Evolutionary conservation across 2,797 vertebrate genomes (phyloP), one percentile per base, ranked within the genome.

Genomic region (Falco biarmicus): DNA sequence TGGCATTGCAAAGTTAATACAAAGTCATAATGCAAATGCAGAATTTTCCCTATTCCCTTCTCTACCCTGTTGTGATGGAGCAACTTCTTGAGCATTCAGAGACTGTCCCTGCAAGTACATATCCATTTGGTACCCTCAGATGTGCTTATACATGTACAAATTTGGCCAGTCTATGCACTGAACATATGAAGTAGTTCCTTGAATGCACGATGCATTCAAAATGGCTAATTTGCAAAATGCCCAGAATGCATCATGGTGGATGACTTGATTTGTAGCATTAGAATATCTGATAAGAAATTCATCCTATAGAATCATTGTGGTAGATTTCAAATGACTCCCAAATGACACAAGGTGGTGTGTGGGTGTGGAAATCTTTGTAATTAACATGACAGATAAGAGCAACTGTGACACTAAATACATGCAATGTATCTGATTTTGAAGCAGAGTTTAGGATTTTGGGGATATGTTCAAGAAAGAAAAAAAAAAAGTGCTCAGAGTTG

Each of bases 401-500:
- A 93, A 75, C 90, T 64, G 61, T 93, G 65, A 88, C 54, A 61
- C 45, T 51, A 89, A 93, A 80, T 93, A 93, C 95, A 80, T 48
- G 69, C 0, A 1, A 66, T 76, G 34, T 84, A 80, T 94, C 94
- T 95, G 93, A 96, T 96, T 96, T 94, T 93, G 65, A 95, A 96
- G 70, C 54, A 74, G 50, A 69, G 32, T 92, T 92, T 96, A 81
- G 96, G 89, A 93, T 94, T 93, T 81, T 50, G 22, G 31, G 45
- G 68, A 54, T 87, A 39, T 68, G 64, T 82, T 93, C 37, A 80
- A 87, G 81, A 70, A 45, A 65, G 68, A 43, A 86, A 57, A 59
- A 90, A 90, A 90, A 28, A 6, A 2, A 41, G 32, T 73, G 56
- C 63, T 90, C 70, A 50, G 89, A 69, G 69, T 74, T 94, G 61